phyloP scores from a whole-genome alignment of 2,888 invertebrate species.

The Nomada flava region DNA sequence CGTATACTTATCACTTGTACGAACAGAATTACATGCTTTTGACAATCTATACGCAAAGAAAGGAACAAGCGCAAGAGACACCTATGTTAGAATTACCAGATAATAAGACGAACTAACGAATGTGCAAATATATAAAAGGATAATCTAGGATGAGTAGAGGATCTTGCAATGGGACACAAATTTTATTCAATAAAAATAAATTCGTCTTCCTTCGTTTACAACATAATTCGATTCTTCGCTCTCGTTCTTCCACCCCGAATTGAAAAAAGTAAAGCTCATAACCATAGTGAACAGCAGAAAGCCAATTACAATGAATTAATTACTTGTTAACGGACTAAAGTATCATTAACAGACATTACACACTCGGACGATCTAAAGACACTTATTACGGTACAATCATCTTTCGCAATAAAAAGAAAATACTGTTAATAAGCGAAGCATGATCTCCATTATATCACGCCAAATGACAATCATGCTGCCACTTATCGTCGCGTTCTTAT shows the following conservation, averaged over 20 bases:
- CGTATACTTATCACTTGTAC: constrained; percentile 32
- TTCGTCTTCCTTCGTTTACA: constrained; percentile 19
- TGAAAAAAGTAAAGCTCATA: constrained; percentile 23
- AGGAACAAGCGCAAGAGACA: constrained; percentile 50
- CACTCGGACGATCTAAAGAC: not conserved
- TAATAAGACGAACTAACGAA: constrained; percentile 42
- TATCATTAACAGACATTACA: constrained; percentile 4
- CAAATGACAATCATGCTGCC: constrained; percentile 9
- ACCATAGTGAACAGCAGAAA: constrained; percentile 12
- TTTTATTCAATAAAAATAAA: constrained; percentile 34
- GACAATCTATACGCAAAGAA: constrained; percentile 57
- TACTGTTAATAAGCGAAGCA: constrained; percentile 30
- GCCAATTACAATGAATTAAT: constrained; percentile 28
- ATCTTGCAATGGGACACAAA: constrained; percentile 3
- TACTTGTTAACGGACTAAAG: constrained; percentile 14
- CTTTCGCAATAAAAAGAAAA: constrained; percentile 11
- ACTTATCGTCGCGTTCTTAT: not conserved
- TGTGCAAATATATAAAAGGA: constrained; percentile 25
- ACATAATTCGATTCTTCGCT: constrained; percentile 30
- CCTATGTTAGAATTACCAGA: constrained; percentile 26
- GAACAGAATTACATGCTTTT: constrained; percentile 68
- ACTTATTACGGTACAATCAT: constrained; percentile 9
- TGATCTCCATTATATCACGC: not conserved
- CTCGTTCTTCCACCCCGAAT: constrained; percentile 45
- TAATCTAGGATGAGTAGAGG: constrained; percentile 19